phyloP scores from a whole-genome alignment of 2,888 invertebrate species.

The Notodonta dromedarius region DNA sequence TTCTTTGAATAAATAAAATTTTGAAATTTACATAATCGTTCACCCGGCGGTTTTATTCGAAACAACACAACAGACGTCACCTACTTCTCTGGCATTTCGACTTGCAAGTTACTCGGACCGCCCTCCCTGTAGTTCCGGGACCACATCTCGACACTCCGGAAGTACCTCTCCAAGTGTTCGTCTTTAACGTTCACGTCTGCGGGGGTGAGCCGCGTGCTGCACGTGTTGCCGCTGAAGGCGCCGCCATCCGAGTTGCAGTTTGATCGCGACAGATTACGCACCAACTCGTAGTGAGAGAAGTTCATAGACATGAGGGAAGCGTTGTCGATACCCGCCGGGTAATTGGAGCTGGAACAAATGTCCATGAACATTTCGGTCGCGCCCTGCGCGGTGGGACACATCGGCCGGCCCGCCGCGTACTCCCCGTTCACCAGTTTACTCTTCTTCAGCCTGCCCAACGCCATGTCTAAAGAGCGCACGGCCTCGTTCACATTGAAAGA shows the following conservation, averaged over 20 bases:
- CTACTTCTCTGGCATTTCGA: slow-evolving; percentile 49
- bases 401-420: slow-evolving; percentile 33
- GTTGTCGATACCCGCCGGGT: slow-evolving; percentile 49
- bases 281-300: slow-evolving; percentile 74
- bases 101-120: slow-evolving; percentile 42
- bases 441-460: slow-evolving; percentile 63
- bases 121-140: slow-evolving; percentile 43
- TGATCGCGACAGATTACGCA: slow-evolving; percentile 67
- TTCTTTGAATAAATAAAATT: slow-evolving; percentile 83
- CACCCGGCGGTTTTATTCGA: slow-evolving; percentile 68
- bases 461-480: slow-evolving; percentile 62
- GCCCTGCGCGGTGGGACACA: slow-evolving; percentile 31
- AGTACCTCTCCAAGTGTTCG: slow-evolving; percentile 72
- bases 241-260: slow-evolving; percentile 69
- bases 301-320: slow-evolving; percentile 71
- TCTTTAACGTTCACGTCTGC: slow-evolving; percentile 58
- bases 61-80: slow-evolving; percentile 16
- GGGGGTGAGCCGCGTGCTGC: slow-evolving; percentile 46
- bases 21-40: slow-evolving; percentile 83
- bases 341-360: slow-evolving; percentile 41
- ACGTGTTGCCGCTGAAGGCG: slow-evolving; percentile 63
- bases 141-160: slow-evolving; percentile 74
- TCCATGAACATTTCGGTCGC: slow-evolving; percentile 56
- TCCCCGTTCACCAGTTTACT: slow-evolving; percentile 62
- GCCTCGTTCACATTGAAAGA: slow-evolving; percentile 65